Conservation (phyloP, 2,797 vertebrate species). For the Mus caroli region DNA sequence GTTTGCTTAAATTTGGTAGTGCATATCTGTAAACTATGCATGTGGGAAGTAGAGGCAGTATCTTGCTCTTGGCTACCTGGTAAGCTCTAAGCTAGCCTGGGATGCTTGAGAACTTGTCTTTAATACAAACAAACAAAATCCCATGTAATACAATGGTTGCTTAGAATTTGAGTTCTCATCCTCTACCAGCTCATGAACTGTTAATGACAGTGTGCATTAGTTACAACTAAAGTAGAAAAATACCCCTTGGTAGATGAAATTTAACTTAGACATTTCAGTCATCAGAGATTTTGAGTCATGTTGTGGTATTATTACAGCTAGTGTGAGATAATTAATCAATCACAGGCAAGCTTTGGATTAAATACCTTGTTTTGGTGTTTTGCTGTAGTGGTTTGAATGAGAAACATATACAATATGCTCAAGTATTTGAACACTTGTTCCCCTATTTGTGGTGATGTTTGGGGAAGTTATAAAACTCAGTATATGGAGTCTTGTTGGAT, state of each 20-base stretch:
- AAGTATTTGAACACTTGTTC: neutral
- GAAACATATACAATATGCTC: neutral
- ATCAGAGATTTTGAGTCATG: neutral
- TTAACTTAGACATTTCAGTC: neutral
- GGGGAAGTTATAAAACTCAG: neutral
- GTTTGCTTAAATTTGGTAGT: neutral
- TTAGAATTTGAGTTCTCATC: neutral
- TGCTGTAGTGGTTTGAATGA: neutral
- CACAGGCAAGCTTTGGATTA: neutral
- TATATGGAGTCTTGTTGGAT: too few species aligned
- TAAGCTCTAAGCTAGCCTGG: neutral
- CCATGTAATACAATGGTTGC: neutral
- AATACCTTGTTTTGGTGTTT: neutral
- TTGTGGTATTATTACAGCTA: neutral
- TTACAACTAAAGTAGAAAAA: constrained; percentile 17
- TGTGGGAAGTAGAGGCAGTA: neutral
- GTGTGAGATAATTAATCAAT: neutral
- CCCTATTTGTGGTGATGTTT: neutral
- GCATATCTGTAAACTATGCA: neutral
- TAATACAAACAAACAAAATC: neutral
- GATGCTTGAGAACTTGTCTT: neutral
- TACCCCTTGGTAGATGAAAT: neutral
- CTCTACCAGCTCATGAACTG: neutral
- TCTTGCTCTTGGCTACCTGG: too few species aligned
- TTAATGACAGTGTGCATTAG: neutral